A percentile compares a stretch with the other conserved stretches of the same genome.
Evolutionary conservation across 2,113 vertebrate genomes (phyloP).

Genomic region (Neodontobutis hainanensis): DNA sequence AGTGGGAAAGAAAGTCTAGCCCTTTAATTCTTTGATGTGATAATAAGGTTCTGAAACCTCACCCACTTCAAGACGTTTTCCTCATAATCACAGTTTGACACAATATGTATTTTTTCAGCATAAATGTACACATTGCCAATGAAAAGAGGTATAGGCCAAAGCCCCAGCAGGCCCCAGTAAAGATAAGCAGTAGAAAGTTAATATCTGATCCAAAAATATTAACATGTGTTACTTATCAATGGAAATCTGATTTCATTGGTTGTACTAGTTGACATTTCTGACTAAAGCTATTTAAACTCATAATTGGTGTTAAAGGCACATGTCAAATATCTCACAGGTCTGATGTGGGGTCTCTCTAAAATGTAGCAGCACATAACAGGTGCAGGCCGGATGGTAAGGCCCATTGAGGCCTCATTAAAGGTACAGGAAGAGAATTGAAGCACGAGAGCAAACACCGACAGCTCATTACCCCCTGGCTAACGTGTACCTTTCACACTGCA

Average conservation of each 20-base stretch:
- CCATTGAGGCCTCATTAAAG: constrained; percentile 69
- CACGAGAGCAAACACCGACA: constrained; percentile 64
- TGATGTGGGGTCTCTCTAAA: constrained; percentile 2
- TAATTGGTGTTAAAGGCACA: background rate
- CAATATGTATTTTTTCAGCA: no score
- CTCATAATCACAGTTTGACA: no score
- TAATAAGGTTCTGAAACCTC: constrained; percentile 1
- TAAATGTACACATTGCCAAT: no score
- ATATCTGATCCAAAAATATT: no score
- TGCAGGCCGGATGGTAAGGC: constrained; percentile 39
- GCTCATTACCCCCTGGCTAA: constrained; percentile 65
- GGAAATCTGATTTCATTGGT: background rate
- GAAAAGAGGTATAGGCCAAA: no score
- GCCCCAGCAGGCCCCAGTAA: no score
- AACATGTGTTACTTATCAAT: background rate
- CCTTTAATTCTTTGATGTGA: background rate
- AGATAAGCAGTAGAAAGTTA: no score
- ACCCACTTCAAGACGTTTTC: background rate
- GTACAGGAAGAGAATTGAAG: constrained; percentile 67
- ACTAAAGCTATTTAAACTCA: background rate
- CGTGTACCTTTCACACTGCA: constrained; percentile 72
- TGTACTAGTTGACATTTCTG: background rate
- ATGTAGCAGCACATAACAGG: constrained; percentile 23
- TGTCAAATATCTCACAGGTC: background rate
- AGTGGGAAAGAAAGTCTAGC: background rate